phyloP scores from a whole-genome alignment of 2,888 invertebrate genomes.

The Drosophila neoperkinsi region DNA sequence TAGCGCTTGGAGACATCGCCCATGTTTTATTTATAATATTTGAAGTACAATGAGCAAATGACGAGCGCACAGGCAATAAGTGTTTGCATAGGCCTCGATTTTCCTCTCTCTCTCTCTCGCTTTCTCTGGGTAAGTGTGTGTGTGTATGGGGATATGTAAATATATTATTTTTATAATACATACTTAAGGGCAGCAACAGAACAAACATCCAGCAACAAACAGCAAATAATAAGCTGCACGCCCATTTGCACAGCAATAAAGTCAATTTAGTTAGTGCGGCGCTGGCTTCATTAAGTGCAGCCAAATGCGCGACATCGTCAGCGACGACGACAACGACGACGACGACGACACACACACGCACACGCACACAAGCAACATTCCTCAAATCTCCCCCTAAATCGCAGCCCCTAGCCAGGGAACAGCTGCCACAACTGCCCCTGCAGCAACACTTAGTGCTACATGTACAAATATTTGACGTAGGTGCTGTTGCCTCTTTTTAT shows the following conservation, averaged over 20 bases:
- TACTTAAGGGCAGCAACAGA: conserved; percentile 59
- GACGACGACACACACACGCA: conserved; percentile 2
- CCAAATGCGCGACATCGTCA: conserved; percentile 68
- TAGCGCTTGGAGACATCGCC: conserved; percentile 50
- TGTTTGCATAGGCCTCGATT: conserved; percentile 50
- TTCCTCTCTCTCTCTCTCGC: background rate
- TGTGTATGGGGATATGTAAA: conserved; percentile 57
- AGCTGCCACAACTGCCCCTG: conserved; percentile 37
- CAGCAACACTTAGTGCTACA: conserved; percentile 46
- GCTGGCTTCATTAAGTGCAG: conserved; percentile 77
- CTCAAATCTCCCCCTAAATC: conserved; percentile 1
- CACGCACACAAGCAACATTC: background rate
- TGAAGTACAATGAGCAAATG: conserved; percentile 56
- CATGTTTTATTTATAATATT: conserved; percentile 75
- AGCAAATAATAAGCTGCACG: conserved; percentile 47
- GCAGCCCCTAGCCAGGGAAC: background rate
- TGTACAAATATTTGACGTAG: conserved; percentile 64
- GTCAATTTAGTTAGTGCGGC: conserved; percentile 75
- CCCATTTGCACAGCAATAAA: conserved; percentile 80
- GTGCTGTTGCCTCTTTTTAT: conserved; percentile 16
- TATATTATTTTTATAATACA: conserved; percentile 75
- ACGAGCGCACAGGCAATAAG: conserved; percentile 62
- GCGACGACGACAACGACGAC: conserved; percentile 34
- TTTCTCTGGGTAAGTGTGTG: conserved; percentile 3
- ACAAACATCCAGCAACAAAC: conserved; percentile 23